Evolutionary conservation across 2,797 vertebrate genomes (phyloP).

Genomic region (Sternarchorhynchus goeldii): DNA sequence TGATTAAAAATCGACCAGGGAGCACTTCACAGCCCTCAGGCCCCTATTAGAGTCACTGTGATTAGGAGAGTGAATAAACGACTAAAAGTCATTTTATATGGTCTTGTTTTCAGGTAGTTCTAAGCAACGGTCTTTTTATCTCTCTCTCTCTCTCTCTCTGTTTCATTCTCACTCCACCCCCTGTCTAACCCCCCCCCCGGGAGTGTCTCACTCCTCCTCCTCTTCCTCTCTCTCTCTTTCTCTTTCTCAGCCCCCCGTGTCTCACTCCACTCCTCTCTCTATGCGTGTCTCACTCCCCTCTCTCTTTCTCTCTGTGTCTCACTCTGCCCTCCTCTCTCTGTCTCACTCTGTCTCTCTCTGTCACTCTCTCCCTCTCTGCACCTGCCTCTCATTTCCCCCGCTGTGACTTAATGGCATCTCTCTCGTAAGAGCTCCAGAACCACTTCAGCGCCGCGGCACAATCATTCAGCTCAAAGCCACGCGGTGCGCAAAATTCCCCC

Average conservation of each 20-base stretch:
- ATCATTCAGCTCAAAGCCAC: constrained; percentile 44
- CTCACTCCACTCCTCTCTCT: background rate
- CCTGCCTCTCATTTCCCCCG: constrained; percentile 71
- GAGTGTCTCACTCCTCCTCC: constrained; percentile 64
- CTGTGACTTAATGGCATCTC: constrained; percentile 60
- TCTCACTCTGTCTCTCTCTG: background rate
- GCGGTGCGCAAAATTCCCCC: background rate
- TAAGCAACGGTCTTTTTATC: no score
- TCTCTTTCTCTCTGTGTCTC: background rate
- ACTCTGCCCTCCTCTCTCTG: background rate
- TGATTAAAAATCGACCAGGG: no score
- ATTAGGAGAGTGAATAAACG: no score
- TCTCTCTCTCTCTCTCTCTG: constrained; percentile 21
- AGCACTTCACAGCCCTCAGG: no score
- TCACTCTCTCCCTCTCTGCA: constrained; percentile 56
- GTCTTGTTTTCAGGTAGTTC: no score
- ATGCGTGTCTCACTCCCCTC: background rate
- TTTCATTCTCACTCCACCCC: constrained; percentile 7
- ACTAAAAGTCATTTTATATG: no score
- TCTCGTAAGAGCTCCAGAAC: constrained; percentile 60
- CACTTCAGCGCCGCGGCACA: constrained; percentile 58
- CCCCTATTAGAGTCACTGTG: no score
- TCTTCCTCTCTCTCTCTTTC: constrained; percentile 1
- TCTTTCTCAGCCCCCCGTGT: constrained; percentile 8
- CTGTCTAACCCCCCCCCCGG: no score